These are phyloP conservation scores for Leptinotarsa rubiginosa DNA, from an alignment of 2,888 invertebrate species.

Conservation along the genomic window DNA sequence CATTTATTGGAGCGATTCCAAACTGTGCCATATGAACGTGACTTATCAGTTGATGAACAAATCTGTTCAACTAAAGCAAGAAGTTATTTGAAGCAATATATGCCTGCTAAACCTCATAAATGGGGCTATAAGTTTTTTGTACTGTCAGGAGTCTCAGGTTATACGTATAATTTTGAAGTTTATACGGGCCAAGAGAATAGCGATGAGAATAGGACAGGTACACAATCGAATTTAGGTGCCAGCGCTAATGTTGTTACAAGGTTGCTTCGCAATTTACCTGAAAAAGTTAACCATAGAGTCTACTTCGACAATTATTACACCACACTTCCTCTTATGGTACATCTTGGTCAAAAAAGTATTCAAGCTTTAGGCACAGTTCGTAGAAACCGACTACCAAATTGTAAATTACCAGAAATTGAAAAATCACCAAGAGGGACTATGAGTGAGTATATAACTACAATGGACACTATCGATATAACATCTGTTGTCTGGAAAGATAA, in stretches of 20 bases:
- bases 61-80: conserved; percentile 57
- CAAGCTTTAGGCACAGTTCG: conserved; percentile 19
- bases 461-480: conserved; percentile 5
- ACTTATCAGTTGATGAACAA: conserved; percentile 55
- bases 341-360: conserved; percentile 14
- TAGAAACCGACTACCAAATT: conserved; percentile 24
- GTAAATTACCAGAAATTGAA: conserved; percentile 12
- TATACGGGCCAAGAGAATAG: conserved; percentile 44
- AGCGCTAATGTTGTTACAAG: conserved; percentile 21
- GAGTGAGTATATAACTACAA: conserved; percentile 15
- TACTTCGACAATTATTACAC: conserved; percentile 25
- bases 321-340: conserved; percentile 18
- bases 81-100: conserved; percentile 34
- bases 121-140: conserved; percentile 56
- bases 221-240: conserved; percentile 26
- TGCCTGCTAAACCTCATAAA: conserved; percentile 57
- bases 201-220: conserved; percentile 7
- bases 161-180: conserved; percentile 52
- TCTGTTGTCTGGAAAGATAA: conserved; percentile 19
- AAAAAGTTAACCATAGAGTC: conserved; percentile 1
- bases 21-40: conserved; percentile 54
- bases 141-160: conserved; percentile 48
- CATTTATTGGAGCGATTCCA: conserved; percentile 45
- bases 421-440: conserved; percentile 9
- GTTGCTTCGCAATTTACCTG: not conserved